These are phyloP conservation scores for Geotrupes spiniger DNA, from an alignment of 2,888 invertebrate species.

Conservation along the genomic window DNA sequence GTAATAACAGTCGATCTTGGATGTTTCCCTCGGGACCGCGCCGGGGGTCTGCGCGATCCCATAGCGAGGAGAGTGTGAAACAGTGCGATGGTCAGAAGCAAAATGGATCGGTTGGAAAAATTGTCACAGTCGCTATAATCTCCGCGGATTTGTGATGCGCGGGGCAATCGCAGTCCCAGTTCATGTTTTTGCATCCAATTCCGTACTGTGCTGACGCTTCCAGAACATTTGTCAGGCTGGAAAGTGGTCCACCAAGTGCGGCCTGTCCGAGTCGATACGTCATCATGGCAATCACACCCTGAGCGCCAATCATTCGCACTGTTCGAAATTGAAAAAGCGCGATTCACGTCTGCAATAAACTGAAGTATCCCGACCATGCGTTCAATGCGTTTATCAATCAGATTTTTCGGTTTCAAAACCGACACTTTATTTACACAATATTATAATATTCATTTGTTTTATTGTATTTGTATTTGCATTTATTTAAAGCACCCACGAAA, in stretches of 20 bases:
- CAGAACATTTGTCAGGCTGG: conserved; percentile 31
- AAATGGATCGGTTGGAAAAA: conserved; percentile 28
- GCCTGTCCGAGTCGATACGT: conserved; percentile 49
- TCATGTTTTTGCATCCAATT: conserved; percentile 25
- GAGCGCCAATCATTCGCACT: conserved; percentile 52
- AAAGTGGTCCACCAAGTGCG: conserved; percentile 41
- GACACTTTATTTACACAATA: no score
- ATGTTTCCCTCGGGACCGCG: conserved; percentile 30
- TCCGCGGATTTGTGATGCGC: conserved; percentile 23
- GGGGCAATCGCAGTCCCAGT: conserved; percentile 21
- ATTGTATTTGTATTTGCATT: no score
- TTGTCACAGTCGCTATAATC: conserved; percentile 24
- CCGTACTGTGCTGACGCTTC: conserved; percentile 13
- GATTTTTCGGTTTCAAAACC: no score
- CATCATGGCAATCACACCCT: conserved; percentile 53
- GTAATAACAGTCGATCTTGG: conserved; percentile 35
- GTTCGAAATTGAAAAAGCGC: conserved; percentile 53
- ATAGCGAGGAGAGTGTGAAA: no score
- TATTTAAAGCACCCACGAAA: no score
- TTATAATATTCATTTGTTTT: no score
- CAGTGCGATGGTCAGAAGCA: conserved; percentile 37
- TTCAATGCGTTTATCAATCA: conserved; percentile 48
- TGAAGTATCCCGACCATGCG: conserved; percentile 48
- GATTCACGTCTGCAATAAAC: conserved; percentile 53
- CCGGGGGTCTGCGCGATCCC: conserved; percentile 10